phyloP scores from a whole-genome alignment of 2,797 vertebrate species.

The Anniella stebbinsi region DNA sequence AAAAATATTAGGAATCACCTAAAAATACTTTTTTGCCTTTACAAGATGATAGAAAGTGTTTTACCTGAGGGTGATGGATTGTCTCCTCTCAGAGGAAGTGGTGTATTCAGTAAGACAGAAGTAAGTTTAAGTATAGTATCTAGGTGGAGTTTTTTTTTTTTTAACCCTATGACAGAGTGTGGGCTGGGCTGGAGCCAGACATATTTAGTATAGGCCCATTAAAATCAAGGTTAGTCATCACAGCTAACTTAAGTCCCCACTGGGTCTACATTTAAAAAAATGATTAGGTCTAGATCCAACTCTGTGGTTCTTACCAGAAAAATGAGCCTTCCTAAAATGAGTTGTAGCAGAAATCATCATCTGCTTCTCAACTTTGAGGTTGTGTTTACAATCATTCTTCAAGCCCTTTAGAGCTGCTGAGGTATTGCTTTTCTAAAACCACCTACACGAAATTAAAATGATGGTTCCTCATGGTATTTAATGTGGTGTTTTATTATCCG shows the following conservation, averaged over 20 bases:
- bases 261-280: no score
- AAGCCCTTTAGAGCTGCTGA: not conserved
- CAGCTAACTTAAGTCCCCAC: not conserved
- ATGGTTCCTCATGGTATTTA: no score
- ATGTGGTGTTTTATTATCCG: no score
- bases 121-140: not conserved
- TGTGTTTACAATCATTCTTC: not conserved
- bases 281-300: no score
- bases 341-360: not conserved
- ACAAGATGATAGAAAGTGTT: slow-evolving; percentile 28
- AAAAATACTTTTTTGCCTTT: slow-evolving; percentile 60
- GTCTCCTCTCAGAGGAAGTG: slow-evolving; percentile 50
- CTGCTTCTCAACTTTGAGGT: not conserved
- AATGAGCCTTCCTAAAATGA: not conserved
- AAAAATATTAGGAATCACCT: not conserved
- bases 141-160: not conserved
- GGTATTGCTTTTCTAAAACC: no score
- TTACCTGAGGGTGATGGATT: slow-evolving; percentile 7
- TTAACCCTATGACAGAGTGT: not conserved
- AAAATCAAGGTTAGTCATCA: no score
- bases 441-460: no score
- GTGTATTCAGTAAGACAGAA: not conserved
- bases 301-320: not conserved
- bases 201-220: no score
- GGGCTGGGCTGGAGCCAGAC: no score